phyloP scores from a whole-genome alignment of 2,797 vertebrate species.

The Natrix natrix region DNA sequence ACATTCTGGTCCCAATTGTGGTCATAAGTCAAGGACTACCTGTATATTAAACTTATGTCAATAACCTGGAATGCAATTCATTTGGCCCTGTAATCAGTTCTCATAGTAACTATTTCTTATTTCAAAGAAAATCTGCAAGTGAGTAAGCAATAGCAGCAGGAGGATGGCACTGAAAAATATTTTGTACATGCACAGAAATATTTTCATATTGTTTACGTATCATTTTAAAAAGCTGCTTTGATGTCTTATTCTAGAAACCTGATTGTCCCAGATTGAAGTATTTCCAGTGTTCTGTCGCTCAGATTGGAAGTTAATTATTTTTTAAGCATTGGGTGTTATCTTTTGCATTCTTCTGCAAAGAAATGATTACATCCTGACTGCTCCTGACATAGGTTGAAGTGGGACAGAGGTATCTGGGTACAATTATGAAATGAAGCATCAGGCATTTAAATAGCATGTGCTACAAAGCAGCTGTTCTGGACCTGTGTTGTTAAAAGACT shows the following conservation, averaged over 20 bases:
- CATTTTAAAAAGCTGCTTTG: not conserved
- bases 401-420: not conserved
- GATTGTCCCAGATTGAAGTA: not conserved
- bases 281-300: not conserved
- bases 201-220: not conserved
- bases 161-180: not conserved
- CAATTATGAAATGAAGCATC: not conserved
- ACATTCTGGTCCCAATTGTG: not conserved
- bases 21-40: not conserved
- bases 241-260: not conserved
- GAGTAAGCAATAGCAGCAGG: not conserved
- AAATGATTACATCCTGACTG: not conserved
- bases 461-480: not conserved
- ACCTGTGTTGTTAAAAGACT: not conserved
- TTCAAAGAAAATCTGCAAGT: not conserved
- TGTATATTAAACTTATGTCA: not conserved
- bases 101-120: not conserved
- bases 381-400: not conserved
- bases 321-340: not conserved
- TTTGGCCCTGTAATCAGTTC: not conserved
- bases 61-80: not conserved
- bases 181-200: not conserved
- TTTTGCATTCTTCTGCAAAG: not conserved
- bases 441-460: not conserved
- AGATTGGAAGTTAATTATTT: not conserved